Conservation (phyloP, 2,797 vertebrate genomes). For the Galagoides demidoff region DNA sequence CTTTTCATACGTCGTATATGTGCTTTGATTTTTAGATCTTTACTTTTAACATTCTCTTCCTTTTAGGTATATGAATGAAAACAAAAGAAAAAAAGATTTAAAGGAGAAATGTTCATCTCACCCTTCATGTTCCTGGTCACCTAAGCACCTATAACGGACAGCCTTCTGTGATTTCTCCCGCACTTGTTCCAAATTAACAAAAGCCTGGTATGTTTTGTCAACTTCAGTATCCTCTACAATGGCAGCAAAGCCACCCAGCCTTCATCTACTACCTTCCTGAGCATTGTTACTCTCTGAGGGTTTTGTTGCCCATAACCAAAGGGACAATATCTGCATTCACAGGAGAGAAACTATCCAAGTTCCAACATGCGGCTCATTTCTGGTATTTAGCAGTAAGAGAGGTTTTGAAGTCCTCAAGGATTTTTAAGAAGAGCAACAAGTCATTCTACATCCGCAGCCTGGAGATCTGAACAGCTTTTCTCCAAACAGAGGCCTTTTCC, state of each 20-base stretch:
- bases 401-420: background rate
- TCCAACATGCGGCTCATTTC: background rate
- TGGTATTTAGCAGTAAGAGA: background rate
- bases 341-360: background rate
- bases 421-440: background rate
- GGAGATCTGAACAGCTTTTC: background rate
- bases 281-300: background rate
- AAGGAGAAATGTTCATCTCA: background rate
- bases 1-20: background rate
- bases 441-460: too few relatives aligned
- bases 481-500: background rate
- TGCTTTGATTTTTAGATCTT: background rate
- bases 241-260: background rate
- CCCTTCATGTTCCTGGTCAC: background rate
- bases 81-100: background rate
- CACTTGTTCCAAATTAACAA: background rate
- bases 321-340: background rate
- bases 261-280: background rate
- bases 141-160: background rate
- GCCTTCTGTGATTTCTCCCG: background rate
- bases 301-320: background rate
- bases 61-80: background rate
- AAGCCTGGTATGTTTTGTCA: background rate
- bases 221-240: background rate
- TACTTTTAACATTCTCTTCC: background rate